Base-by-base conservation (phyloP, 2,888 invertebrate genomes). In the Philaethria dido region DNA sequence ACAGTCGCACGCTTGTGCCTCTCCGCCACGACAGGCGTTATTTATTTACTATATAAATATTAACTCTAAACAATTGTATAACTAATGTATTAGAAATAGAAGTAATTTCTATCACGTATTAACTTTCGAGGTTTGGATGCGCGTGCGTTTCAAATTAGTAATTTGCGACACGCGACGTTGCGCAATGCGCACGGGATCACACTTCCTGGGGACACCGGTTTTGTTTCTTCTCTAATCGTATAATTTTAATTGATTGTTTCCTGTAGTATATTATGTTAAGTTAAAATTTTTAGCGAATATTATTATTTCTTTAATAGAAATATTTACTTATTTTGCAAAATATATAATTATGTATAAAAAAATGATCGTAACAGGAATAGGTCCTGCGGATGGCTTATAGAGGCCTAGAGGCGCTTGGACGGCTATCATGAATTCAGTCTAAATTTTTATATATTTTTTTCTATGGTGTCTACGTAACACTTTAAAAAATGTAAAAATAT, bases 91-190 rank as follows among this genome's bases (percentile, higher is more conserved):
- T 66, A 64, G 64, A 66, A 66, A 66, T 65, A 59, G 71, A 50
- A 55, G 70, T 69, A 67, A 63, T 72, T 72, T 69, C 72, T 71
- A 59, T 71, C 72, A 72, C 72, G 72, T 71, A 69, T 66, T 25
- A 63, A 47, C 72, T 72, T 72, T 72, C 72, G 68, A 71, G 71
- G 65, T 72, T 72, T 65, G 60, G 39, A 63, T 71, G 72, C 69
- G 67, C 70, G 64, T 59, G 66, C 69, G 70, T 66, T 68, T 45
- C 69, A 65, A 67, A 71, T 63, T 65, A 45, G 45, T 65, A 63
- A 69, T 69, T 64, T 66, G 52, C 18, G 55, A 62, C 71, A 66
- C 70, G 72, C 69, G 64, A 45, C 39, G 45, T 72, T 70, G 68
- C 50, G 66, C 63, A 70, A 69, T 63, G 11, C 60, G 39, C 60